Evolutionary conservation across 2,888 invertebrate genomes (phyloP).

Genomic region (Temnothorax unifasciatus): DNA sequence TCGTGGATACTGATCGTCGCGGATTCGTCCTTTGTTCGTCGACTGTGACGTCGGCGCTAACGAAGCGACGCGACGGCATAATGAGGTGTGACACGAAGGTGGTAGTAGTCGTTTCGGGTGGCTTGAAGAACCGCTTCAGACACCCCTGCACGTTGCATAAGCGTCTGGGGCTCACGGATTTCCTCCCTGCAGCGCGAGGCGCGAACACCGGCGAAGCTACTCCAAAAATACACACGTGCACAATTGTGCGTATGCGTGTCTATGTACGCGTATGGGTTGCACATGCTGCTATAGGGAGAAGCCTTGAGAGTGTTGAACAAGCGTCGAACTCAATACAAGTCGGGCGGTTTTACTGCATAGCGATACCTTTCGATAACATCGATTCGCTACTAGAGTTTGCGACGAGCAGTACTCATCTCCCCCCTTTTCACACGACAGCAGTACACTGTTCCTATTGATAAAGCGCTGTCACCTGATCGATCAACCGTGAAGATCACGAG

Average conservation of each 20-base stretch:
- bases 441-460: slow-evolving; percentile 41
- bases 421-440: slow-evolving; percentile 41
- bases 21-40: slow-evolving; percentile 67
- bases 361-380: slow-evolving; percentile 78
- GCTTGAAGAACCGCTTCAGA: slow-evolving; percentile 82
- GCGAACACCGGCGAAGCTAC: slow-evolving; percentile 60
- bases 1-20: slow-evolving; percentile 62
- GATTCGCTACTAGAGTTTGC: slow-evolving; percentile 64
- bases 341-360: slow-evolving; percentile 61
- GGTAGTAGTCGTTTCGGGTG: slow-evolving; percentile 68
- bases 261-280: slow-evolving; percentile 39
- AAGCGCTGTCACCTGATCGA: slow-evolving; percentile 53
- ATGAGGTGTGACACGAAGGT: slow-evolving; percentile 83
- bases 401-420: slow-evolving; percentile 62
- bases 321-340: slow-evolving; percentile 56
- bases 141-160: slow-evolving; percentile 77
- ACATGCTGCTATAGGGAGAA: slow-evolving; percentile 47
- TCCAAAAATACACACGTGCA: slow-evolving; percentile 62
- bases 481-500: slow-evolving; percentile 21
- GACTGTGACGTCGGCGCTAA: slow-evolving; percentile 73
- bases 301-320: slow-evolving; percentile 63
- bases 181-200: slow-evolving; percentile 66
- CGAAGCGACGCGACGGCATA: slow-evolving; percentile 80
- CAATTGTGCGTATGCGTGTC: slow-evolving; percentile 23
- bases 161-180: slow-evolving; percentile 79